These are phyloP conservation scores for Ammospiza maritima DNA, from an alignment of 2,797 vertebrate genomes.

Conservation along the genomic window DNA sequence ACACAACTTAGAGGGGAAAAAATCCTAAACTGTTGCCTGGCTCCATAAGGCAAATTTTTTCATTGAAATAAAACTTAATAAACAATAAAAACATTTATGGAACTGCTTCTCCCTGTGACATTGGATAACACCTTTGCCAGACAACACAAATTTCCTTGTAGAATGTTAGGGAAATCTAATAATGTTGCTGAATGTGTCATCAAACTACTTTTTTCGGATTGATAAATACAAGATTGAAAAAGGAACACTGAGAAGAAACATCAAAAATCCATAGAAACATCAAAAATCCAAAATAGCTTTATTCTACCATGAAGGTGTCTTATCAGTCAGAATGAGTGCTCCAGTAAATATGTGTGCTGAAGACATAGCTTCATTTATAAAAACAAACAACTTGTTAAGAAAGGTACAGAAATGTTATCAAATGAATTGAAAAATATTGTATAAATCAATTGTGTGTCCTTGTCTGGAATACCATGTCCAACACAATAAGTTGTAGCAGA, in stretches of 20 bases:
- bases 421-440: background rate
- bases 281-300: background rate
- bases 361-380: background rate
- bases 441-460: background rate
- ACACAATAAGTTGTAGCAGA: background rate
- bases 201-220: background rate
- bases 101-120: background rate
- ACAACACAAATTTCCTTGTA: background rate
- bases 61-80: background rate
- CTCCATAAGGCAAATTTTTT: background rate
- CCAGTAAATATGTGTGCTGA: background rate
- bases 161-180: background rate
- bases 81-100: too few relatives aligned
- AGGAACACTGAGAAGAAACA: background rate
- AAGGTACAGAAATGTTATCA: background rate
- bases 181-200: background rate
- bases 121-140: background rate
- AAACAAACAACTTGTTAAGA: background rate
- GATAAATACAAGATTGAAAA: background rate
- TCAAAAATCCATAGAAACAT: background rate
- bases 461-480: background rate
- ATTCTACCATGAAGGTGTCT: background rate
- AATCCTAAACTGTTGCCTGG: background rate
- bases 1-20: background rate
- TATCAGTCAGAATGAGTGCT: background rate